phyloP scores from a whole-genome alignment of 2,113 vertebrate genomes.

The Sylvicapra grimmia region DNA sequence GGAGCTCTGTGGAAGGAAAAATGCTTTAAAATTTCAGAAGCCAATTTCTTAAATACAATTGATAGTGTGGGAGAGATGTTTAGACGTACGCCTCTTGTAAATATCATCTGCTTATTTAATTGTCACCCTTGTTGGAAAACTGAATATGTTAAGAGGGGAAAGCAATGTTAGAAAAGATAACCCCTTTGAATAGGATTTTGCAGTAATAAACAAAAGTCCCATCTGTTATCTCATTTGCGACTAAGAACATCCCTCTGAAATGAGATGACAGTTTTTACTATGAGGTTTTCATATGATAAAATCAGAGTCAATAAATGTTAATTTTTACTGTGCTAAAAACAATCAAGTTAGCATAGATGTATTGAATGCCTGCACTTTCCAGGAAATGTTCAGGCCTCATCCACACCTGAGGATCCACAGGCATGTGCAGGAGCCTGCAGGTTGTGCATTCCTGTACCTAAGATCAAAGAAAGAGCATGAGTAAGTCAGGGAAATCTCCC shows the following conservation, averaged over 20 bases:
- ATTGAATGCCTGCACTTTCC: background rate
- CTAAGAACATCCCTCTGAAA: background rate
- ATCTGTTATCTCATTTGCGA: background rate
- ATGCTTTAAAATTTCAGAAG: background rate
- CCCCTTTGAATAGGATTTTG: background rate
- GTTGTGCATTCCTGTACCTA: background rate
- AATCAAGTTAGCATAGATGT: background rate
- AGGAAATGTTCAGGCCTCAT: background rate
- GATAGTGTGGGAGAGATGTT: background rate
- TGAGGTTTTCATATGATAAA: slow-evolving; percentile 12
- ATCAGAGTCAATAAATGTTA: background rate
- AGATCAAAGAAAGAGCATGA: background rate
- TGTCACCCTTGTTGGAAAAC: slow-evolving; percentile 5
- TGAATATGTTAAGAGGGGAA: background rate
- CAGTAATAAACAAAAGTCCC: background rate
- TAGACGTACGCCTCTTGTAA: background rate
- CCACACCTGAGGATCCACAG: background rate
- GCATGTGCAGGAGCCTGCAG: background rate
- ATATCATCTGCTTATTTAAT: slow-evolving; percentile 20
- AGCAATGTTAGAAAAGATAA: slow-evolving; percentile 10
- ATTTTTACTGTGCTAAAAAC: background rate
- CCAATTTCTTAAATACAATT: background rate
- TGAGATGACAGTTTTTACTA: background rate
- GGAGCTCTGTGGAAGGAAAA: background rate
- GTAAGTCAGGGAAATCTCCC: background rate